These are phyloP conservation scores for Sabatieria punctata DNA, from an alignment of 2,888 invertebrate species.

Conservation along the genomic window DNA sequence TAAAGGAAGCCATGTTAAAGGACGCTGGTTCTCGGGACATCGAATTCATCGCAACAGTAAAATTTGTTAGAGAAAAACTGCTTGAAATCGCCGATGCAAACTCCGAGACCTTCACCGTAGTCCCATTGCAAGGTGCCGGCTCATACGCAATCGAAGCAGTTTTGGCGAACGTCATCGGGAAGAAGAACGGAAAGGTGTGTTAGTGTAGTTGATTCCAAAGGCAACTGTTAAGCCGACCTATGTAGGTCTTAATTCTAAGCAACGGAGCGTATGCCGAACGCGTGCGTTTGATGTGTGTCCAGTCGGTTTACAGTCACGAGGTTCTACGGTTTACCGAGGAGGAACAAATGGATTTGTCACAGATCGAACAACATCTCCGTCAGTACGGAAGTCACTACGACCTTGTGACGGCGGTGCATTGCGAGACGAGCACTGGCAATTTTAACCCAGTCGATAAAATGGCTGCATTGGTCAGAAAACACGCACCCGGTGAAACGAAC, in stretches of 20 bases:
- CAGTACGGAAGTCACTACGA: conserved; percentile 26
- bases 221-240: neutral
- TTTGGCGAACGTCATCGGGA: conserved; percentile 33
- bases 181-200: conserved; percentile 30
- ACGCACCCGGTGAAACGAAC: conserved; percentile 20
- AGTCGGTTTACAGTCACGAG: conserved; percentile 26
- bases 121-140: conserved; percentile 39
- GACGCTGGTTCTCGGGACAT: conserved; percentile 36
- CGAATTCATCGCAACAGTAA: conserved; percentile 34
- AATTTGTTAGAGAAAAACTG: conserved; percentile 29
- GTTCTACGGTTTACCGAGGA: conserved; percentile 33
- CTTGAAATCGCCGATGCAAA: conserved; percentile 27
- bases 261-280: conserved; percentile 39
- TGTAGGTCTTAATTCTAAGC: conserved; percentile 34
- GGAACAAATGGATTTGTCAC: conserved; percentile 21
- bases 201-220: neutral
- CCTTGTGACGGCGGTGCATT: conserved; percentile 36
- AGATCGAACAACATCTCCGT: conserved; percentile 20
- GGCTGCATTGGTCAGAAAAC: conserved; percentile 30
- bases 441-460: conserved; percentile 35
- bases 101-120: conserved; percentile 28
- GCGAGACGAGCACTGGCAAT: conserved; percentile 39
- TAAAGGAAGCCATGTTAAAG: conserved; percentile 33
- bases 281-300: conserved; percentile 34
- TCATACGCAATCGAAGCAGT: conserved; percentile 38